Base-by-base conservation (phyloP, 2,797 vertebrate genomes). In the Geotria australis region DNA sequence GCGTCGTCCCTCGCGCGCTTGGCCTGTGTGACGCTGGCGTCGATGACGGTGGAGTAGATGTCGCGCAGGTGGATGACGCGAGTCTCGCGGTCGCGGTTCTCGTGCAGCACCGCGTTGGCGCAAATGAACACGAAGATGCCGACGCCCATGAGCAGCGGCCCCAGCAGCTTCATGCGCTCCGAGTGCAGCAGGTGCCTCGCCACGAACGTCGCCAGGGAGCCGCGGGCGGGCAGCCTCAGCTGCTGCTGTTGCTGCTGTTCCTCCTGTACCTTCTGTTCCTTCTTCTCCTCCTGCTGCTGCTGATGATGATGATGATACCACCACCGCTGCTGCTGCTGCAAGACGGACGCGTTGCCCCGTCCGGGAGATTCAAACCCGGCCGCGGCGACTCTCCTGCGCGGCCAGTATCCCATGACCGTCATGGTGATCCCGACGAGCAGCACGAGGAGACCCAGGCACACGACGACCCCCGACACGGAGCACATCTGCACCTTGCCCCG, bases 101-200 rank as follows among this genome's bases (percentile, higher is more conserved):
- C 88, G 1, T 96, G 88, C 59, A 96, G 74, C 57, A 98, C 91
- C 0, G 91, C 89, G 6, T 98, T 98, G 68, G 88, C 89, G 2
- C 91, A 98, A 66, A 98, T 96, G 67, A 98, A 98, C 51, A 96
- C 81, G 69, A 98, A 98, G 71, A 98, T 95, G 61, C 91, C 91
- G 1, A 98, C 83, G 14, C 88, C 88, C 88, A 96, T 98, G 66
- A 88, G 86, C 60, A 98, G 73, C 2, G 91, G 91, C 5, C 91
- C 88, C 2, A 89, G 77, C 62, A 98, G 85, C 65, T 96, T 98
- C 59, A 98, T 77, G 65, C 85, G 86, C 73, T 98, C 91, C 0
- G 91, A 96, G 68, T 95, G 80, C 68, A 94, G 70, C 68, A 94
- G 70, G 68, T 91, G 89, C 59, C 68, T 73, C 0, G 79, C 76